Conservation (phyloP, 2,113 vertebrate genomes). For the Mandrillus leucophaeus region DNA sequence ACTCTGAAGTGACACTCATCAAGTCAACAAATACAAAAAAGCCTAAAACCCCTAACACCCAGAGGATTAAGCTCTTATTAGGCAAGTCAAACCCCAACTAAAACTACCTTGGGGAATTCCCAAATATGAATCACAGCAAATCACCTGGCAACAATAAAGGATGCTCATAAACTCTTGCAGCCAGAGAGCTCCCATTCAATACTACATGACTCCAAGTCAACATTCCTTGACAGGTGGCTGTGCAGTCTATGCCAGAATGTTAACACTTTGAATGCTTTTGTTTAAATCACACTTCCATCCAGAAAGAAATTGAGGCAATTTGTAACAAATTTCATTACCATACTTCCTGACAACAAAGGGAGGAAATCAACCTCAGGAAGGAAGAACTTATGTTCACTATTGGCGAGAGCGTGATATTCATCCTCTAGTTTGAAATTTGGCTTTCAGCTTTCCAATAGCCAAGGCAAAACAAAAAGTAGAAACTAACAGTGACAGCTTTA, state of each 20-base stretch:
- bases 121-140: neutral
- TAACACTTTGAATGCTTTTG: neutral
- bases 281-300: constrained; percentile 3
- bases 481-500: neutral
- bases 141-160: neutral
- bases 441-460: constrained; percentile 3
- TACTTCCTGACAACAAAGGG: neutral
- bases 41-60: neutral
- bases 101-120: neutral
- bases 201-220: neutral
- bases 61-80: neutral
- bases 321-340: neutral
- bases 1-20: neutral
- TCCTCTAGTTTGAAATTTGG: neutral
- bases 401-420: neutral
- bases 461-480: neutral
- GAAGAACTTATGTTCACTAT: neutral
- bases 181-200: neutral
- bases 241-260: neutral
- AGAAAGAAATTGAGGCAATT: neutral
- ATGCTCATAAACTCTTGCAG: neutral
- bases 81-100: neutral
- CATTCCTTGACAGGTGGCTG: neutral
- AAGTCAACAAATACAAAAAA: constrained; percentile 1
- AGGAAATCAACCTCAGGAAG: neutral